Base-by-base conservation (phyloP, 2,113 vertebrate genomes). In the Casuarius casuarius region DNA sequence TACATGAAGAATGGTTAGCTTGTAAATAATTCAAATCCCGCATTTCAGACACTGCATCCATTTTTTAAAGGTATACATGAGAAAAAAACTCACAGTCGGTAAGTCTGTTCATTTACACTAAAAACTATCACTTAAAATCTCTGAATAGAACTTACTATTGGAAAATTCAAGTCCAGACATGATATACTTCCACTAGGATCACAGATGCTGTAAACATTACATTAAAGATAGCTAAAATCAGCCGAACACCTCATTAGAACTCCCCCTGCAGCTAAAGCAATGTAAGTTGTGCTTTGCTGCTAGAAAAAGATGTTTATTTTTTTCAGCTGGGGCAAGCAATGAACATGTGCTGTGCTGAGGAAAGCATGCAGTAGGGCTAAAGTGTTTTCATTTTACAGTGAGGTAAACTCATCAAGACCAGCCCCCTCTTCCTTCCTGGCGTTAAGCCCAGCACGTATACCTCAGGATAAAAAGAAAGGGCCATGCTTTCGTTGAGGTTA, bases 251-350 rank as follows among this genome's bases (percentile, higher is more conserved):
- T 91, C 68, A 12, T 76, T 28, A 79, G 67, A 83, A 56, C 28
- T 87, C 54, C 54, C 84, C 94, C 92, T 82, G 79, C 63, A 96
- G 92, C 80, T 88, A 86, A 95, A 87, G 61, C 19, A 49, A 67
- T 19, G 79, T 8, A 82, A 84, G 73, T 17, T 40, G 56, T 49
- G 63, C 6, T 91, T 54, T 67, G 74, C 52, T 85, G 78, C 40
- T 88, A 87, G 78, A 77, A 82, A 89, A 92, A 91, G 72, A 20
- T 76, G 78, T 23, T 46, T n/a, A 0, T 2, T 40, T 66, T 71
- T 89, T 78, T 81, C 44, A 87, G 38, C 28, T 62, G 59, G 40
- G 44, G 58, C 52, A 78, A 82, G 84, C 10, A 33, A 51, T 1
- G 2, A 85, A 66, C 66, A 15, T 62, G 71, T 62, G 82, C 59